Percentiles rank a stretch among this genome's conserved stretches.
Evolutionary conservation across 2,797 vertebrate species (phyloP).

Genomic region (Florisuga fusca): DNA sequence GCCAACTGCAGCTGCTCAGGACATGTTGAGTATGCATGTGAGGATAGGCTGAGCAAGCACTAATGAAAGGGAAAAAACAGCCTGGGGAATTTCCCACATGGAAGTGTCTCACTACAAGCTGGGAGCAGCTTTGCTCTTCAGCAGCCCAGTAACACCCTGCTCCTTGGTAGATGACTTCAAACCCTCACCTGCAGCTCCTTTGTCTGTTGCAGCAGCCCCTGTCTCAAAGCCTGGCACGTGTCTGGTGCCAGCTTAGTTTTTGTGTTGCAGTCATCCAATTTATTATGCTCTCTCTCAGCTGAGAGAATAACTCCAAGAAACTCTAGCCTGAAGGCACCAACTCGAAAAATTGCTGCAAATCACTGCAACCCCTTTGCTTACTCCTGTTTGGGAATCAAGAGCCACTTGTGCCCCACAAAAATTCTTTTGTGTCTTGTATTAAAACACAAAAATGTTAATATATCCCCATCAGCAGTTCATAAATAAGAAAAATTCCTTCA

Average conservation of each 20-base stretch:
- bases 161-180: background rate
- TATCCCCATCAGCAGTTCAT: background rate
- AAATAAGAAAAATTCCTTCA: background rate
- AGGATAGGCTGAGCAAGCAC: background rate
- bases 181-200: accelerated
- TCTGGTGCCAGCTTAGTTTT: no score
- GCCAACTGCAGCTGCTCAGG: background rate
- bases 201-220: background rate
- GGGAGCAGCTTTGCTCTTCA: no score
- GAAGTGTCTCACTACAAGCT: no score
- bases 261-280: no score
- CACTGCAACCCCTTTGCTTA: background rate
- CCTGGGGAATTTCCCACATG: background rate
- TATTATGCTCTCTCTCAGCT: background rate
- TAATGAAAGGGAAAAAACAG: accelerated
- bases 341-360: background rate
- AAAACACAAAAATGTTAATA: background rate
- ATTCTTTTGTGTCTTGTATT: background rate
- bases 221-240: background rate
- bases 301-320: background rate
- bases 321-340: background rate
- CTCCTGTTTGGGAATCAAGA: background rate
- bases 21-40: accelerated
- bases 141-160: background rate
- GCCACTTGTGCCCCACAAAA: background rate